Base-by-base conservation (phyloP, 23 tunicate species). In the Trididemnum miniatum region DNA sequence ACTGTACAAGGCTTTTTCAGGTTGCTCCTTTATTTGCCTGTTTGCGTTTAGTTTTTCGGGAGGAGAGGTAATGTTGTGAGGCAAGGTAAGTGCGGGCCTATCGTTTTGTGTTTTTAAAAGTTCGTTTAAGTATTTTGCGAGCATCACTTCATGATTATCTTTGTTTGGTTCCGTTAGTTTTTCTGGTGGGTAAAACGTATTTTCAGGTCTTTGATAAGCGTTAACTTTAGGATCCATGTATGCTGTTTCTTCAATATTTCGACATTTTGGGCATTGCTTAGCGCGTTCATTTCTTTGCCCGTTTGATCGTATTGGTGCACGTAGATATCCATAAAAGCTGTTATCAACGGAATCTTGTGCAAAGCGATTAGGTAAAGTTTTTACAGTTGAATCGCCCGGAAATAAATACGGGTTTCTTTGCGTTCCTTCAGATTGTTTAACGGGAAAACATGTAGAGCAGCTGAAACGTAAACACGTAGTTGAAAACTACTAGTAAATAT, bases 371-470 rank as follows among this genome's bases (percentile, higher is more conserved):
- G 62, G 24, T 35, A 22, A 37, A n/a, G 59, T 73, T 12, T 73
- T 73, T 15, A 26, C 82, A 7, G 65, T 27, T 3, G 39, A 34
- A 24, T 73, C 81, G 36, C 82, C 82, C 28, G 87, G 87, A 74
- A 83, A 83, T 40, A 73, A 24, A 37, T 83, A 83, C 9, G 87
- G 87, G 38, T 83, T 83, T 74, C 87, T 83, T 35, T 36, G 71
- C 4, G 24, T 23, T 35, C 74, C 51, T 35, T 83, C 81, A 15
- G 40, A 2, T 31, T 59, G 1, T 60, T 26, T 32, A 44, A 7
- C 31, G 1, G 78, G 65, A 33, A 73, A 60, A 28, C 87, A 83
- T 4, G 87, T 83, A 0, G 87, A 83, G 37, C 87, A 83, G 35
- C 81, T 74, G 74, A 65, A 73, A 74, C n/a, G 29, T 12, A 62